These are phyloP conservation scores for Brenthis ino DNA, from an alignment of 2,888 invertebrate species.

Conservation along the genomic window DNA sequence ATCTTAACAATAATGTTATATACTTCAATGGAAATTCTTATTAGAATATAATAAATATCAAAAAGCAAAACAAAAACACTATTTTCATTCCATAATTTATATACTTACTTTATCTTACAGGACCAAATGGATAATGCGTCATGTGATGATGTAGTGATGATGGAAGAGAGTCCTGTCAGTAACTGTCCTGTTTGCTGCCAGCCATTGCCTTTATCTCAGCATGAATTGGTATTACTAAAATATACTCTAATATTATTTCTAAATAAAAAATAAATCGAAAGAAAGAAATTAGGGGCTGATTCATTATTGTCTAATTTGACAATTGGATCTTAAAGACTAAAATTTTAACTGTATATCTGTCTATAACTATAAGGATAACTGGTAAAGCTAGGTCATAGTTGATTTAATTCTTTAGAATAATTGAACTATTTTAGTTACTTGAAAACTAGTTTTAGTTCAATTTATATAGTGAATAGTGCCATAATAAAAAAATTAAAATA, in stretches of 20 bases:
- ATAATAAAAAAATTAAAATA: not conserved
- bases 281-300: too few species aligned
- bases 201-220: constrained; percentile 70
- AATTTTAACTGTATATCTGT: too few species aligned
- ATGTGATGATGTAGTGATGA: constrained; percentile 77
- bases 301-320: too few species aligned
- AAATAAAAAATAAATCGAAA: too few species aligned
- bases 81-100: not conserved
- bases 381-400: too few species aligned
- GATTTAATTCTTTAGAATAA: too few species aligned
- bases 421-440: too few species aligned
- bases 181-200: constrained; percentile 77
- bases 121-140: constrained; percentile 77
- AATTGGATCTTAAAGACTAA: too few species aligned
- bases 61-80: too few species aligned
- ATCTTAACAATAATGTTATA: not conserved
- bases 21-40: not conserved
- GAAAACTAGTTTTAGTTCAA: not conserved
- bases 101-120: constrained; percentile 49
- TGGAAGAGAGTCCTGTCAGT: constrained; percentile 77
- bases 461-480: not conserved
- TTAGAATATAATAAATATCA: too few species aligned
- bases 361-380: too few species aligned
- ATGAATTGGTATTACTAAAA: constrained; percentile 65
- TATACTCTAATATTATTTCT: not conserved